Base-by-base conservation (phyloP, 1,140 invertebrate genomes). In the Drosophila tani region DNA sequence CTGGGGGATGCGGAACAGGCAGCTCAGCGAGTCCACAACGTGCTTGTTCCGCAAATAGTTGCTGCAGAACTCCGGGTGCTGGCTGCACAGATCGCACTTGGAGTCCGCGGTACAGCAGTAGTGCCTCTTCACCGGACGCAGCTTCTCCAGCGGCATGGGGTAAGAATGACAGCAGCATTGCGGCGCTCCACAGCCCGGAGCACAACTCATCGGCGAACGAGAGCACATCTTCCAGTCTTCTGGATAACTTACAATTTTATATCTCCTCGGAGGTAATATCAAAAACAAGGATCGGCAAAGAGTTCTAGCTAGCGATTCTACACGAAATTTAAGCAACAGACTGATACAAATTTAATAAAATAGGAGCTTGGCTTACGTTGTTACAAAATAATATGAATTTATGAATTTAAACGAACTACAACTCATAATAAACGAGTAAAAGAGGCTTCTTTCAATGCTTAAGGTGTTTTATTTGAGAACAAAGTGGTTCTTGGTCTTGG, bases 11-110 rank as follows among this genome's bases (percentile, higher is more conserved):
- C 60, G 67, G 35, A 88, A 90, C 1, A 90, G 68, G n/a, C 56
- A 75, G 50, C 62, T 62, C 1, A 88, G 53, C 0, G 86, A 71
- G 51, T 88, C 70, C 11, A 90, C 21, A 21, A 88, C 46, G 45
- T 81, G 56, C n/a, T 62, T 65, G 67, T 85, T 88, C 1, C 68
- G 67, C 2, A 55, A 41, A 15, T 70, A 85, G 43, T n/a, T 43
- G 19, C 56, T 53, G 11, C 17, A 29, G 55, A 85, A 73, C 0
- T 40, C n/a, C 6, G 21, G 5, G 0, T 24, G 6, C 24, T 41
- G 14, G 12, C 19, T 58, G 24, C 14, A 32, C 32, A 60, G 24
- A n/a, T 56, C n/a, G 32, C n/a, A 55, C 43, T 21, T 14, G 9
- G 14, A 3, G 2, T 2, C 12, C 3, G 70, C 15, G 17, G 2